Evolutionary conservation across 35 echinoderm and acorn worm species (phyloP).

Genomic region (Holothuria glaberrima): DNA sequence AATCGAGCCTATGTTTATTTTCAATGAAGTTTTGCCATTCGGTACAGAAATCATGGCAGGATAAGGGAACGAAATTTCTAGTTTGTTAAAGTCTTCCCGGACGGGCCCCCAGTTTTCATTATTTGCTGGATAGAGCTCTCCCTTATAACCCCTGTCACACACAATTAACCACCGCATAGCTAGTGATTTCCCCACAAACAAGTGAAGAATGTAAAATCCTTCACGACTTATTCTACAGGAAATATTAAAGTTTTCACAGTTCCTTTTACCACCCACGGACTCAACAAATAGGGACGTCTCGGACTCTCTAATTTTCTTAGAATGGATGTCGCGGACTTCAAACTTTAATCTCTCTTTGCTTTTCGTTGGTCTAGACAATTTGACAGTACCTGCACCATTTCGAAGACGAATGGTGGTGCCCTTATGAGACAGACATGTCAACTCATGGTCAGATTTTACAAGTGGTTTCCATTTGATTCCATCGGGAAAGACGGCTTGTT

Average conservation of each 20-base stretch:
- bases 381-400: neutral
- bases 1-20: neutral
- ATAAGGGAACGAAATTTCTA: neutral
- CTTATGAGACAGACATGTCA: neutral
- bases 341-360: neutral
- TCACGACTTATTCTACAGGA: neutral
- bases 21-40: neutral
- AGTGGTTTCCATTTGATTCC: slow-evolving; percentile 36
- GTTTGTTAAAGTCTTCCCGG: slow-evolving; percentile 6
- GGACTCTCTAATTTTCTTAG: neutral
- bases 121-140: slow-evolving; percentile 1
- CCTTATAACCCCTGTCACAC: neutral
- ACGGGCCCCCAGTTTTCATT: slow-evolving; percentile 8
- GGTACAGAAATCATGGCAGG: neutral
- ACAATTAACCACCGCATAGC: slow-evolving; percentile 35
- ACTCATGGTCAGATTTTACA: neutral
- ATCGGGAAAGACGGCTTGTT: neutral
- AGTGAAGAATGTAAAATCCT: slow-evolving; percentile 16
- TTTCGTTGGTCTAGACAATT: neutral
- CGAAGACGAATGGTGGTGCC: neutral
- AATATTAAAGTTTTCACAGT: slow-evolving; percentile 4
- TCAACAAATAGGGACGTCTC: neutral
- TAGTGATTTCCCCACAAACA: neutral
- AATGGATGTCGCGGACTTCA: neutral
- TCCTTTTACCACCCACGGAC: neutral